Evolutionary conservation across 2,113 vertebrate genomes (phyloP).

Genomic region (Rhagologus leucostigma): DNA sequence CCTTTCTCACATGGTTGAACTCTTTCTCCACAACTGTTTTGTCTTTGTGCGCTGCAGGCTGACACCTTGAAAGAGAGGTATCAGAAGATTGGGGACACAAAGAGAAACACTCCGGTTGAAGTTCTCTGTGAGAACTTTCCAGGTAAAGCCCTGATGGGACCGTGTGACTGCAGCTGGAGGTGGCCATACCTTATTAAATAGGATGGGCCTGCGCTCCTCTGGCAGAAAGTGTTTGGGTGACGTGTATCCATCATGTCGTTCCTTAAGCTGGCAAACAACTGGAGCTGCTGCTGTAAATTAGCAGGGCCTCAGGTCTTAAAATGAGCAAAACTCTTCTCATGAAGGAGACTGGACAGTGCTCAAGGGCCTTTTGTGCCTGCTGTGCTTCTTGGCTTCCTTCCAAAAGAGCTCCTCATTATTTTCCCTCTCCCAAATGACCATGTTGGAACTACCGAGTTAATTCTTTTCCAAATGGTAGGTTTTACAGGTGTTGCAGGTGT

Average conservation of each 20-base stretch:
- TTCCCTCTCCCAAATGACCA: not conserved
- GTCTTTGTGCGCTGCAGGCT: conserved; percentile 78
- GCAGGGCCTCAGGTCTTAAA: not conserved
- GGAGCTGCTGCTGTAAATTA: not conserved
- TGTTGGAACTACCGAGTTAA: not conserved
- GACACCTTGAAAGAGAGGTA: conserved; percentile 98
- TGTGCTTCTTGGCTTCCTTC: not conserved
- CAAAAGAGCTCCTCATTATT: not conserved
- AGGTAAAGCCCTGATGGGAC: conserved; percentile 73
- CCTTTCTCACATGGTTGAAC: conserved; percentile 16
- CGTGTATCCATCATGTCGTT: not conserved
- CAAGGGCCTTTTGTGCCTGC: not conserved
- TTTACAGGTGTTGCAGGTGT: not conserved
- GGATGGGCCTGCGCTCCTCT: not conserved
- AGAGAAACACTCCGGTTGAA: conserved; percentile 97
- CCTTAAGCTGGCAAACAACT: not conserved
- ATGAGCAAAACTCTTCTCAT: not conserved
- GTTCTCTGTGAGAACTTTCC: conserved; percentile 99
- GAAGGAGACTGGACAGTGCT: not conserved
- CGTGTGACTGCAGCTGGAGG: not conserved
- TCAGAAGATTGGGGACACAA: conserved; percentile 99
- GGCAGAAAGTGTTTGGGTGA: not conserved
- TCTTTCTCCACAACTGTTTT: conserved; percentile 49
- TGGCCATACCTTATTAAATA: not conserved
- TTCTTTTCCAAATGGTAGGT: not conserved